These are phyloP conservation scores for Ganaspis brasiliensis DNA, from an alignment of 2,888 invertebrate genomes.

Conservation along the genomic window DNA sequence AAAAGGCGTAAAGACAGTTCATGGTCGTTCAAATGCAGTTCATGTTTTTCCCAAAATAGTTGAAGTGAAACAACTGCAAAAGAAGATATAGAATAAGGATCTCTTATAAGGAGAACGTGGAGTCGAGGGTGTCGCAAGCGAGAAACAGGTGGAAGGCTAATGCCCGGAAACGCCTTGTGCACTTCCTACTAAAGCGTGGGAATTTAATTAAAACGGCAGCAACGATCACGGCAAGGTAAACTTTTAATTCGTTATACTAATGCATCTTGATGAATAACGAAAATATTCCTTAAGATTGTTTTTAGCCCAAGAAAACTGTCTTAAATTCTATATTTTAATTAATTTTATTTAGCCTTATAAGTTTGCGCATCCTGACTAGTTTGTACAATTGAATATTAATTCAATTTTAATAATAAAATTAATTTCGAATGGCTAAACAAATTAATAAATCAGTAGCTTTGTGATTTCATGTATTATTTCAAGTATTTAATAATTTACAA, in stretches of 20 bases:
- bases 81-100: constrained; percentile 14
- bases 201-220: constrained; percentile 51
- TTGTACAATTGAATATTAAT: background rate
- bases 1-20: constrained; percentile 16
- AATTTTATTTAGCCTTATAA: background rate
- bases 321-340: background rate
- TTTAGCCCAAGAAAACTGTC: background rate
- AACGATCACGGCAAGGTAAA: constrained; percentile 26
- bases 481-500: too few relatives aligned
- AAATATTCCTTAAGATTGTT: constrained; percentile 30
- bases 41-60: constrained; percentile 33
- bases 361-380: background rate
- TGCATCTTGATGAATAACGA: constrained; percentile 45
- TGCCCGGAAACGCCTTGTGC: constrained; percentile 44
- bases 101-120: constrained; percentile 29
- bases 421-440: too few relatives aligned
- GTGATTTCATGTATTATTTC: too few relatives aligned
- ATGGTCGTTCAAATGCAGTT: constrained; percentile 14
- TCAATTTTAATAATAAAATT: background rate
- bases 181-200: constrained; percentile 50
- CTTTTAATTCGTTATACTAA: constrained; percentile 34
- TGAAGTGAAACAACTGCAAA: constrained; percentile 37
- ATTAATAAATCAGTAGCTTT: too few relatives aligned
- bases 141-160: constrained; percentile 44
- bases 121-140: constrained; percentile 39